Percentiles rank a stretch among this genome's conserved stretches.
phyloP scores from a whole-genome alignment of 2,113 vertebrate species.

The Cheilinus undulatus region DNA sequence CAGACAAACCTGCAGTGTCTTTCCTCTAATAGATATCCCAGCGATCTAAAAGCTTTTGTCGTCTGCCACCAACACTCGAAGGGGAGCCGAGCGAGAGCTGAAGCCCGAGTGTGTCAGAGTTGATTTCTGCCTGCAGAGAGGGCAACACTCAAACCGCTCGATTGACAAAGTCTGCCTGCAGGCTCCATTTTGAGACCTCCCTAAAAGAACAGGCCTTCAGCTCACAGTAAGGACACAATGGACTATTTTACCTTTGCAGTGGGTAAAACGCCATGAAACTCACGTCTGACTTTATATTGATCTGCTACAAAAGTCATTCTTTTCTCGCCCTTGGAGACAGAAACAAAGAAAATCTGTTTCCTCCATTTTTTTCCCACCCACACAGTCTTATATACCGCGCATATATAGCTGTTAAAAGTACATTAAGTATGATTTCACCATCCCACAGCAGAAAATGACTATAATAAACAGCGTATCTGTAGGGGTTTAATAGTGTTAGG shows the following conservation, averaged over 20 bases:
- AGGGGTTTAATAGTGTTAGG: conserved; percentile 22
- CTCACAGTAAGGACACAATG: conserved; percentile 39
- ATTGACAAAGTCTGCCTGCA: conserved; percentile 72
- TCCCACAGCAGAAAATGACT: conserved; percentile 23
- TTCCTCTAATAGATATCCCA: conserved; percentile 33
- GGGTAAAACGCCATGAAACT: conserved; percentile 50
- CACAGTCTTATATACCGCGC: conserved; percentile 4
- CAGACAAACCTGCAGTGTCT: conserved; percentile 23
- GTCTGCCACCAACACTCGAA: conserved; percentile 41
- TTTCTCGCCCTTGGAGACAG: conserved; percentile 34
- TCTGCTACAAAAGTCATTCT: conserved; percentile 49
- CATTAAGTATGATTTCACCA: conserved; percentile 25
- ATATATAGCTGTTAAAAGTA: conserved; percentile 33
- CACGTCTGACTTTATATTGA: conserved; percentile 43
- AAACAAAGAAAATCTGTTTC: conserved; percentile 35
- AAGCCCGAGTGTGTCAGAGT: conserved; percentile 59
- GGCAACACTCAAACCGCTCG: conserved; percentile 62
- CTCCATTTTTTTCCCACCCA: conserved; percentile 23
- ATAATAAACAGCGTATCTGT: conserved; percentile 23
- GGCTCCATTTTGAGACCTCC: conserved; percentile 61
- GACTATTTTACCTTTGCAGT: conserved; percentile 48
- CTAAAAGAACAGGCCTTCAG: conserved; percentile 43
- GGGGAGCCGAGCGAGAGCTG: conserved; percentile 25
- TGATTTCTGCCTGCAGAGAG: conserved; percentile 72
- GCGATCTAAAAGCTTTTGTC: conserved; percentile 45